Conservation (phyloP, 2,888 invertebrate genomes). For the Hipparchia semele region DNA sequence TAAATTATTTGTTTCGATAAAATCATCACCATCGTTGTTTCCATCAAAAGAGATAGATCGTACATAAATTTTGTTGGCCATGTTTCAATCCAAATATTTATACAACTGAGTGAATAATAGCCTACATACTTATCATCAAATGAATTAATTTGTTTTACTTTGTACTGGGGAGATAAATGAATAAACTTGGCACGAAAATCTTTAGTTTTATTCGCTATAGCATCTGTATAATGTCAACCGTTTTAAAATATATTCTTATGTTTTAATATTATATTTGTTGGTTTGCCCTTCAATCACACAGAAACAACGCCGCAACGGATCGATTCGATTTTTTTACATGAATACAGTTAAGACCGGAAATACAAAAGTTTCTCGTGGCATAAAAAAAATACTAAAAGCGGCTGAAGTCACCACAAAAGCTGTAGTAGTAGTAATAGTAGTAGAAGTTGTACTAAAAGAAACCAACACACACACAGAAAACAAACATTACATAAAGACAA, state of each 20-base stretch:
- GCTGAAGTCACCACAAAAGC: too few species aligned
- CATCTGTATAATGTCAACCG: constrained; percentile 27
- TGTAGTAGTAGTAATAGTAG: too few species aligned
- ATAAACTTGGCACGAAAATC: constrained; percentile 36
- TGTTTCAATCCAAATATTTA: constrained; percentile 37
- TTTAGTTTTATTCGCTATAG: constrained; percentile 24
- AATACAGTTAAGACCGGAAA: too few species aligned
- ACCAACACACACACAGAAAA: too few species aligned
- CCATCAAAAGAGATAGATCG: constrained; percentile 16
- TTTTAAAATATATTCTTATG: background rate
- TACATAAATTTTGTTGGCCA: constrained; percentile 32
- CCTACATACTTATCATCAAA: constrained; percentile 32
- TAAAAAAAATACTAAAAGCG: too few species aligned
- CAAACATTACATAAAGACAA: too few species aligned
- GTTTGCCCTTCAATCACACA: too few species aligned
- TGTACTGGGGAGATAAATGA: constrained; percentile 35
- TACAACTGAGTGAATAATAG: constrained; percentile 30
- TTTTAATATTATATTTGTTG: background rate
- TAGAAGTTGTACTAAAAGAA: too few species aligned
- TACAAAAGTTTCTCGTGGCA: too few species aligned
- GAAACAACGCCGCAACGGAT: too few species aligned
- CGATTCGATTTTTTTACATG: too few species aligned
- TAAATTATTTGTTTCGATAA: constrained; percentile 15
- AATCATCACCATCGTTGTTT: constrained; percentile 12
- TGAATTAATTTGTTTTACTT: constrained; percentile 35